Conservation (phyloP, 2,888 invertebrate genomes). For the Habrosyne pyritoides region DNA sequence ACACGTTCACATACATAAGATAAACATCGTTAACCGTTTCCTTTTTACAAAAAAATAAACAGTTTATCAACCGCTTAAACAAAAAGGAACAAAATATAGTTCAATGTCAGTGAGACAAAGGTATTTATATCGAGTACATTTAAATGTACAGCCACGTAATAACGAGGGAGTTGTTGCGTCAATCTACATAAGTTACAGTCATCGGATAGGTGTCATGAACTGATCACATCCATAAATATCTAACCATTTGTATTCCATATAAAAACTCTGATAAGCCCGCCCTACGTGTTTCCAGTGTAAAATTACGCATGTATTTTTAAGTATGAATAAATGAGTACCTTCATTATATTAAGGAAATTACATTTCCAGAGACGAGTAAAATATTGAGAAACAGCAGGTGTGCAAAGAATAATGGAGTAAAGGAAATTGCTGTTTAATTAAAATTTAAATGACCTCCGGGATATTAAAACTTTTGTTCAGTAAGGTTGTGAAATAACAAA, state of each 20-base stretch:
- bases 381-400: too few relatives aligned
- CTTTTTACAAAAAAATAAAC: neutral
- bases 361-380: too few relatives aligned
- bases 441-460: too few relatives aligned
- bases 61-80: neutral
- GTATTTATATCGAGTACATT: conserved; percentile 14
- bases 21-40: neutral
- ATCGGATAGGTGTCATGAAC: conserved; percentile 38
- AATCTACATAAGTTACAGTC: conserved; percentile 38
- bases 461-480: too few relatives aligned
- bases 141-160: conserved; percentile 36
- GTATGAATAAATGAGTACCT: neutral
- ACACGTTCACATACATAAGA: neutral
- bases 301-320: conserved; percentile 14
- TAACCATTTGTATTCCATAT: conserved; percentile 41
- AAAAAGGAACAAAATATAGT: conserved; percentile 2
- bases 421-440: too few relatives aligned
- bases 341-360: neutral
- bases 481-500: too few relatives aligned
- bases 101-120: neutral
- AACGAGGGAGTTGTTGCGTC: conserved; percentile 35
- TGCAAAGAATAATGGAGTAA: too few relatives aligned
- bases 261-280: conserved; percentile 13
- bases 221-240: conserved; percentile 39
- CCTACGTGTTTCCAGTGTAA: conserved; percentile 16